Percentiles rank a stretch among this genome's conserved stretches.
These are phyloP conservation scores for Trichopoda pennipes DNA, from an alignment of 2,888 invertebrate species.

Conservation along the genomic window DNA sequence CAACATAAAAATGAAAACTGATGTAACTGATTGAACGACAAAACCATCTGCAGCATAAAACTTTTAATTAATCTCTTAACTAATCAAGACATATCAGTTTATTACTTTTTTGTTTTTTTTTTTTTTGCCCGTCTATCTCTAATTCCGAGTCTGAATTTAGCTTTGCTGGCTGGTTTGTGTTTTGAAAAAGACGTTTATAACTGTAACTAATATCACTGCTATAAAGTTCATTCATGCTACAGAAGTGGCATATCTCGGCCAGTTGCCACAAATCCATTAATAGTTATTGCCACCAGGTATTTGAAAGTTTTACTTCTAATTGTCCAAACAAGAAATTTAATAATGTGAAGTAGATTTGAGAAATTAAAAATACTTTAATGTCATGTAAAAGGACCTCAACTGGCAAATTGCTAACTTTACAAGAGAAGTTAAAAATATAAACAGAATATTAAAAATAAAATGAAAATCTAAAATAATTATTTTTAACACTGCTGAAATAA, in stretches of 20 bases:
- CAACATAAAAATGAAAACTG: constrained; percentile 10
- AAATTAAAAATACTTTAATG: constrained; percentile 2
- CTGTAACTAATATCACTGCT: constrained; percentile 47
- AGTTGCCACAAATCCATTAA: constrained; percentile 38
- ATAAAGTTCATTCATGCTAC: constrained; percentile 26
- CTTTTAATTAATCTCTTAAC: constrained; percentile 63
- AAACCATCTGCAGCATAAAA: constrained; percentile 50
- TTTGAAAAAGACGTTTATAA: constrained; percentile 40
- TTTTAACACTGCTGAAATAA: too few relatives aligned
- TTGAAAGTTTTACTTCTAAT: constrained; percentile 38
- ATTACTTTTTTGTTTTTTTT: constrained; percentile 42
- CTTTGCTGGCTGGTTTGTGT: constrained; percentile 1
- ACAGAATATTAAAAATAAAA: too few relatives aligned
- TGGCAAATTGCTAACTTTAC: too few relatives aligned
- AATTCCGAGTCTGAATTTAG: not conserved
- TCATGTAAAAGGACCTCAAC: too few relatives aligned
- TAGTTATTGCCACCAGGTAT: constrained; percentile 38
- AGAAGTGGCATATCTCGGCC: constrained; percentile 32
- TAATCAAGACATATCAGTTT: constrained; percentile 63
- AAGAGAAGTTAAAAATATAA: too few relatives aligned
- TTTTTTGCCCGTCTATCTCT: constrained; percentile 2
- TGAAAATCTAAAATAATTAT: too few relatives aligned
- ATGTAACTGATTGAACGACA: constrained; percentile 29
- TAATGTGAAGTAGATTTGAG: constrained; percentile 22
- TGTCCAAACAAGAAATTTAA: constrained; percentile 19